phyloP scores from a whole-genome alignment of 2,888 invertebrate genomes.

The Vandiemenella viatica region DNA sequence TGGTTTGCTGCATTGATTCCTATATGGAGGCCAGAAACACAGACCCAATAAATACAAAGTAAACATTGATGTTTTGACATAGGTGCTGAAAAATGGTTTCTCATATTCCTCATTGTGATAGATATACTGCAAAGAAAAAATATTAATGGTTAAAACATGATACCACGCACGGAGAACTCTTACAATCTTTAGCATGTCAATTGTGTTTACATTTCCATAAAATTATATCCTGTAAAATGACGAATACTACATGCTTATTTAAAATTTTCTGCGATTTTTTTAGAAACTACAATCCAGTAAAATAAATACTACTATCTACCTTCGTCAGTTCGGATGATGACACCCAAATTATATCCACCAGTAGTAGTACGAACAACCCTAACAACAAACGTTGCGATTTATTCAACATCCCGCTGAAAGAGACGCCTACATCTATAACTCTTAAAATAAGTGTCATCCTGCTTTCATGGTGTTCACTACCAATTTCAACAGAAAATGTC shows the following conservation, averaged over 20 bases:
- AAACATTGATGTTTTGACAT: conserved; percentile 88
- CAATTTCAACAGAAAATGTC: too few species aligned
- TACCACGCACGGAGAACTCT: too few species aligned
- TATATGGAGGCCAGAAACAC: conserved; percentile 79
- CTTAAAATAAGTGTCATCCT: conserved; percentile 13
- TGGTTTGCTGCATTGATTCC: conserved; percentile 62
- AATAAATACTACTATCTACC: conserved; percentile 42
- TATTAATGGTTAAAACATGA: not conserved
- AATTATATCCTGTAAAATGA: too few species aligned
- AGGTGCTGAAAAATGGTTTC: conserved; percentile 92
- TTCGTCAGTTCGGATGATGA: conserved; percentile 87
- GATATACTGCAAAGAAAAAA: conserved; percentile 52
- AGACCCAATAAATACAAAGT: conserved; percentile 80
- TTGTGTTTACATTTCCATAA: too few species aligned
- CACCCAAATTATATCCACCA: conserved; percentile 93
- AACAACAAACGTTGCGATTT: conserved; percentile 60
- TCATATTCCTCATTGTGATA: conserved; percentile 72
- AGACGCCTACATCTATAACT: conserved; percentile 7
- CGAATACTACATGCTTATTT: too few species aligned
- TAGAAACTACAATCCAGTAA: too few species aligned
- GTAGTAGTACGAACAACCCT: conserved; percentile 70
- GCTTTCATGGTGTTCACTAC: conserved; percentile 12
- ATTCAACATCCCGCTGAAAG: conserved; percentile 32
- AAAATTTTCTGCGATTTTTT: too few species aligned
- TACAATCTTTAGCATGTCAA: too few species aligned